Base-by-base conservation (phyloP, 2,113 vertebrate species). In the Paracanthobrama guichenoti region DNA sequence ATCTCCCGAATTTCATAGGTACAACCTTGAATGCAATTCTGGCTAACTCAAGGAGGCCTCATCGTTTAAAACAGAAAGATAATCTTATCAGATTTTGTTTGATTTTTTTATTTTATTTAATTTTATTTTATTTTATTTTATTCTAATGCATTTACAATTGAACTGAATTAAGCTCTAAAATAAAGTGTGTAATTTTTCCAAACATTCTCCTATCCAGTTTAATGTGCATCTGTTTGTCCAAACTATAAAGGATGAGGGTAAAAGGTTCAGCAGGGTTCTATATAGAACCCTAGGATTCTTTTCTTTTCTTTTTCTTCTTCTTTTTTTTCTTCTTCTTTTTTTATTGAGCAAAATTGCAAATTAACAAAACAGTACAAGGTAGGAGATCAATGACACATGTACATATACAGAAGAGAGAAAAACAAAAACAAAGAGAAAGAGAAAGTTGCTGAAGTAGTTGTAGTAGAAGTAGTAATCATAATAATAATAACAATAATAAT, bases 21-120 rank as follows among this genome's bases (percentile, higher is more conserved):
- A 20, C 39, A 71, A 20, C 48, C n/a, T 67, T 57, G 83, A 42
- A 77, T 57, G 35, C 26, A 72, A 28, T 72, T 55, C 26, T 22
- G 9, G 9, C 13, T 39, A 35, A 24, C 60, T 85, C 48, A 55
- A 31, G 7, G 5, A 24, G 44, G 42, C 42, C 12, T 79, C 8
- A 26, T 73, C 4, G 48, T 82, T n/a, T 71, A 18, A n/a, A 39
- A 59, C 42, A 42, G 6, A 48, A n/a, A 48, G 16, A 14, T 0
- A 26, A 73, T 73, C 20, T 71, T 42, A 71, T 71, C 39, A 2
- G 42, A 73, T 71, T 60, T 1, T 12, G 9, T 2, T 66, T 16
- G 14, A 7, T 1, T 39, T 3, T 69, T 69, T 22, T 2, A 2
- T 62, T 0, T 14, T 46, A 6, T 42, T 42, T 31, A 3, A 3